A percentile compares a stretch with the other conserved stretches of the same genome.
Evolutionary conservation across 2,888 invertebrate species (phyloP).

Genomic region (Nineta flava): DNA sequence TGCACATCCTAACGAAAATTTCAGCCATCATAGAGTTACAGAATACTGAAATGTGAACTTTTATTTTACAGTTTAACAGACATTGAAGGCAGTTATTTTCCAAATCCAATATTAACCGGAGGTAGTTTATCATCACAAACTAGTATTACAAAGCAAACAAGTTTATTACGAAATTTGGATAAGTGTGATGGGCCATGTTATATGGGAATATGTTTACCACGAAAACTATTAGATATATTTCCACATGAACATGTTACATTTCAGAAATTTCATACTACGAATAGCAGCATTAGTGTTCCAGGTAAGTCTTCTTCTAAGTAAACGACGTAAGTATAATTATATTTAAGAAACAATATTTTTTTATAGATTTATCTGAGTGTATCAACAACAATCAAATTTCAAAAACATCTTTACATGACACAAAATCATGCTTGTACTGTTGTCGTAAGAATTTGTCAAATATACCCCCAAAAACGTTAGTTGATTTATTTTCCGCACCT

Average conservation of each 20-base stretch:
- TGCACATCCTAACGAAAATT: no score
- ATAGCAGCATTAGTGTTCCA: no score
- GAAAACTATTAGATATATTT: constrained; percentile 48
- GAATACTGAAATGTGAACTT: no score
- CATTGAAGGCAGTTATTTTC: constrained; percentile 8
- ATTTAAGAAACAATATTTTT: no score
- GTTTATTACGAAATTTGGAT: constrained; percentile 18
- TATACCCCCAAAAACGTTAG: no score
- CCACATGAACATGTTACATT: constrained; percentile 29
- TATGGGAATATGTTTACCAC: constrained; percentile 61
- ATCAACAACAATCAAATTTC: neutral
- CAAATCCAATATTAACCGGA: constrained; percentile 9
- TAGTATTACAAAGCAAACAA: constrained; percentile 12
- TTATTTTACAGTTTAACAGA: constrained; percentile 9
- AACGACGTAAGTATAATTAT: no score
- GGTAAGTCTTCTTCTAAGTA: no score
- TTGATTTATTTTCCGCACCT: no score
- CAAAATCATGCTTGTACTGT: neutral
- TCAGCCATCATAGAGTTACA: no score
- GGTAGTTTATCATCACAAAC: constrained; percentile 21
- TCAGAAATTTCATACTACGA: neutral
- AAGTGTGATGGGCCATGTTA: constrained; percentile 41
- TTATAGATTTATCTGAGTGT: neutral
- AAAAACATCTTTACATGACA: neutral
- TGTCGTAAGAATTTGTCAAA: neutral